phyloP scores from a whole-genome alignment of 2,113 vertebrate genomes.

The Upupa epops region DNA sequence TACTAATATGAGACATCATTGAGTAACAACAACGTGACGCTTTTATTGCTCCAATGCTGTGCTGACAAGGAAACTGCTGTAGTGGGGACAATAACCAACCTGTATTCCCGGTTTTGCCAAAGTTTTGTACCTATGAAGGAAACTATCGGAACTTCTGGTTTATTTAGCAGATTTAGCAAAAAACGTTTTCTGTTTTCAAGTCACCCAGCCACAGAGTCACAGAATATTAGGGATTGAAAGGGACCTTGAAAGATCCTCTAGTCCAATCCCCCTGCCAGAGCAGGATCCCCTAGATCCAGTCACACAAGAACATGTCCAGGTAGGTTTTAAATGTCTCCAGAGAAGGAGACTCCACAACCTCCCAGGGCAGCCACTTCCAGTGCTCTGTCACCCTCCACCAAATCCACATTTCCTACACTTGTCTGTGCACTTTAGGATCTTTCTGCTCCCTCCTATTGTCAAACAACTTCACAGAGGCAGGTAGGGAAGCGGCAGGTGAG shows the following conservation, averaged over 20 bases:
- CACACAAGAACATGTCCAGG: too few relatives aligned
- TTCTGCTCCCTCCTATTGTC: neutral
- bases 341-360: too few relatives aligned
- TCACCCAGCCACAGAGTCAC: neutral
- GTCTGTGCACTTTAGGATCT: neutral
- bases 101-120: neutral
- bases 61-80: constrained; percentile 12
- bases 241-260: too few relatives aligned
- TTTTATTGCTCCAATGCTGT: constrained; percentile 68
- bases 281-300: too few relatives aligned
- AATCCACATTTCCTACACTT: neutral
- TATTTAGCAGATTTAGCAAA: neutral
- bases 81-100: constrained; percentile 1
- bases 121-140: constrained; percentile 6
- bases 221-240: too few relatives aligned
- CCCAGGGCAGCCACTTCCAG: too few relatives aligned
- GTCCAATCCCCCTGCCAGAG: too few relatives aligned
- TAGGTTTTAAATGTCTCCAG: too few relatives aligned
- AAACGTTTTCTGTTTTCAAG: neutral
- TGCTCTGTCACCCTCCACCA: too few relatives aligned
- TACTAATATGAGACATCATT: constrained; percentile 38
- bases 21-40: constrained; percentile 32
- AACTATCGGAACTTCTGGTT: neutral
- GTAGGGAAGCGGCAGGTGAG: neutral
- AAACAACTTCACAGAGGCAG: neutral